Base-by-base conservation (phyloP, 2,797 vertebrate genomes). In the Hypotaenidia philippensis region DNA sequence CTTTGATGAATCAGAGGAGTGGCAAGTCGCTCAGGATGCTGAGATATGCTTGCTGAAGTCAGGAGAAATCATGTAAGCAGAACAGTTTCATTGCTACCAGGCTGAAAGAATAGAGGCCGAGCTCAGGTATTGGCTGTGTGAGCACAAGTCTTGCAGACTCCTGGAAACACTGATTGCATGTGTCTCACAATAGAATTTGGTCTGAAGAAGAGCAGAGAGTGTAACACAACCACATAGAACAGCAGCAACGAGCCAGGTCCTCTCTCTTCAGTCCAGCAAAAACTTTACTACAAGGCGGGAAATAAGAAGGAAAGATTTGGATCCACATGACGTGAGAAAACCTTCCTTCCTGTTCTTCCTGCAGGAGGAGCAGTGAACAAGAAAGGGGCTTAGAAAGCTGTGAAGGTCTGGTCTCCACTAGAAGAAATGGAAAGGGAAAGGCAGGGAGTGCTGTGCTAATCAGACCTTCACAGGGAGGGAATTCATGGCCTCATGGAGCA, bases 31-130 rank as follows among this genome's bases (percentile, higher is more conserved):
- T 85, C 99, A 99, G 96, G 99, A 99, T 82, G 97, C 98, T 45
- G 99, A 99, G 93, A 99, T 99, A 93, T 98, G 98, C 97, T 97
- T 99, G 81, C 98, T 99, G 86, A 98, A 98, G 97, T 99, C 99
- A 6, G 99, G 99, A 97, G 99, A 99, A 93, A 94, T 99, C 90
- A 99, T 99, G 99, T 99, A 96, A 98, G 99, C 97, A 86, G 14
- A 77, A 23, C 25, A 70, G 31, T 83, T 86, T 86, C 4, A 16
- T 61, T 89, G 63, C 32, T 72, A 13, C 23, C 16, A 32, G 17
- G 21, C 44, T 84, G 25, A 72, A 93, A 89, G 49, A 75, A 44
- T 25, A 40, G 75, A 83, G 38, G 47, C 34, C 71, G 34, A 91
- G 57, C 27, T 76, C 32, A 66, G 21, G 8, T 72, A n/a, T 3